Conservation (phyloP, 1,140 invertebrate species). For the Brachionus rubens region DNA sequence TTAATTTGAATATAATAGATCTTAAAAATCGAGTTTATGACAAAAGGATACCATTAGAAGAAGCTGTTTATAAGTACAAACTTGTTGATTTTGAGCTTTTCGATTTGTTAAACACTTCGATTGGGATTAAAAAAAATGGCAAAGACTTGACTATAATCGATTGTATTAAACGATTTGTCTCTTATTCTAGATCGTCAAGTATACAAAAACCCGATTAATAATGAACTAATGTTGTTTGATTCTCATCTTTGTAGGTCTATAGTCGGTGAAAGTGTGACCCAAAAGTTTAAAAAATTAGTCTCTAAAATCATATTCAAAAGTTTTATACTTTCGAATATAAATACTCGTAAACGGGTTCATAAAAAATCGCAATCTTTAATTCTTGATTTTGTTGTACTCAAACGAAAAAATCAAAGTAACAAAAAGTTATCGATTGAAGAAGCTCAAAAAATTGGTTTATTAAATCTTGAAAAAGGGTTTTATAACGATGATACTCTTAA, state of each 20-base stretch:
- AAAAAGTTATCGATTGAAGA: not conserved
- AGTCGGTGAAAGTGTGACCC: not conserved
- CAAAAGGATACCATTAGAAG: not conserved
- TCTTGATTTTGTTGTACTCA: not conserved
- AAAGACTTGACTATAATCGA: not conserved
- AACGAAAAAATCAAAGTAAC: not conserved
- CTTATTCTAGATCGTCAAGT: not conserved
- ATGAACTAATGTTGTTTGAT: not conserved
- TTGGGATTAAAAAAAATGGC: not conserved
- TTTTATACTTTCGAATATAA: not conserved
- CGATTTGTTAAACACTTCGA: not conserved
- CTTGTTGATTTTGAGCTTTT: not conserved
- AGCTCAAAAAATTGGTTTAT: not conserved
- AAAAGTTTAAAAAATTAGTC: not conserved
- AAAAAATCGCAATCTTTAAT: not conserved
- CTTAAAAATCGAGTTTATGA: not conserved
- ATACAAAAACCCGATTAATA: not conserved
- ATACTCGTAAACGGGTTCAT: not conserved
- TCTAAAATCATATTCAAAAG: slow-evolving; percentile 4
- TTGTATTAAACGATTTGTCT: not conserved
- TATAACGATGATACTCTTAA: not conserved
- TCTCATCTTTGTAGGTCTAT: not conserved
- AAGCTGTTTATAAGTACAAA: slow-evolving; percentile 20
- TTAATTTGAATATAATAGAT: not conserved
- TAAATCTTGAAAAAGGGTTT: not conserved